Percentiles rank a stretch among this genome's conserved stretches.
phyloP scores from a whole-genome alignment of 2,888 invertebrate genomes.

The Temnothorax rugatulus region DNA sequence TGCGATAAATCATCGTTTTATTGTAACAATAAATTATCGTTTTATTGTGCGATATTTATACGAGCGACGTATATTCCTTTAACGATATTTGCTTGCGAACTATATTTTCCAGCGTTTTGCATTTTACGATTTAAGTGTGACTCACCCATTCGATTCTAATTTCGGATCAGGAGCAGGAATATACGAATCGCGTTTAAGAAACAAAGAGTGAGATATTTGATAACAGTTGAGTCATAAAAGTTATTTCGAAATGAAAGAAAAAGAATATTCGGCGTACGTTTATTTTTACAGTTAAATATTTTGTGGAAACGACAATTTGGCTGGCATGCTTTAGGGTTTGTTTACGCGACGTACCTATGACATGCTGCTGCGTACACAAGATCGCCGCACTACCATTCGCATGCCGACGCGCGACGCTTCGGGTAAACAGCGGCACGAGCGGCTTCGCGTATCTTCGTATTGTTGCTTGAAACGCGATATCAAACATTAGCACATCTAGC shows the following conservation, averaged over 20 bases:
- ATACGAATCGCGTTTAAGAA: no score
- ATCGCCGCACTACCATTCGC: background rate
- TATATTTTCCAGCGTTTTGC: background rate
- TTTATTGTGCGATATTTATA: conserved; percentile 6
- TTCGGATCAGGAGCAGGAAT: no score
- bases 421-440: background rate
- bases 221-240: background rate
- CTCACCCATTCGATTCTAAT: background rate
- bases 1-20: conserved; percentile 19
- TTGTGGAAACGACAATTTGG: no score
- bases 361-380: background rate
- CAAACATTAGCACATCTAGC: conserved; percentile 6
- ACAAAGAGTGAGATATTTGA: background rate
- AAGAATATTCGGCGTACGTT: background rate
- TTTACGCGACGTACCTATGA: background rate
- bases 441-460: background rate
- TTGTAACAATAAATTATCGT: conserved; percentile 13
- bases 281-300: background rate
- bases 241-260: background rate
- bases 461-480: conserved; percentile 9
- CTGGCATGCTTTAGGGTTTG: background rate
- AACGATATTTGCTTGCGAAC: background rate
- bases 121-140: background rate
- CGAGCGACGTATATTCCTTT: background rate
- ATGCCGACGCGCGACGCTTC: background rate